A percentile compares a stretch with the other conserved stretches of the same genome.
Evolutionary conservation across 2,113 vertebrate species (phyloP).

Genomic region (Rhineura floridana): DNA sequence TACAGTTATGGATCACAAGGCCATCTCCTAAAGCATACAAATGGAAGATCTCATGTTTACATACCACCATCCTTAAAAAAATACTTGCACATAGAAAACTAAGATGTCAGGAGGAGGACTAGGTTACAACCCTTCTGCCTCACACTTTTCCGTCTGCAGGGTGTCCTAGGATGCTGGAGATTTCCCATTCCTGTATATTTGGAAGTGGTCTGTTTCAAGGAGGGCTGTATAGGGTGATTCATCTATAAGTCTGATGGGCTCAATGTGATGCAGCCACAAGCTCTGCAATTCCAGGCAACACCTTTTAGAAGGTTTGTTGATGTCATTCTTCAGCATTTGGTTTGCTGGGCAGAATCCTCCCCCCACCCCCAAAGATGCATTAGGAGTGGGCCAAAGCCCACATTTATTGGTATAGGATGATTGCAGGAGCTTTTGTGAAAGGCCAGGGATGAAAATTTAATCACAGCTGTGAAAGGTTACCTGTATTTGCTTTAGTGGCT

Average conservation of each 20-base stretch:
- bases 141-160: neutral
- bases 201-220: neutral
- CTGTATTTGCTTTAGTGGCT: neutral
- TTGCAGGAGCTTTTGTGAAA: constrained; percentile 19
- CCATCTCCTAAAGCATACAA: neutral
- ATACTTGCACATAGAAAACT: no score
- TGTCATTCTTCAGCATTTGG: neutral
- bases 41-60: neutral
- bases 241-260: neutral
- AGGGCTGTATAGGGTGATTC: neutral
- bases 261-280: no score
- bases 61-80: neutral
- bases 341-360: no score
- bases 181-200: neutral
- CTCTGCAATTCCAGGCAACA: neutral
- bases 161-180: neutral
- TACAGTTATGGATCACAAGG: neutral
- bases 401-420: neutral
- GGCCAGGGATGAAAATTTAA: neutral
- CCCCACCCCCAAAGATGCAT: neutral
- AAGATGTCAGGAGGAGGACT: neutral
- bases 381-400: neutral
- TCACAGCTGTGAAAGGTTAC: neutral
- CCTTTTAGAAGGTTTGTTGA: neutral
- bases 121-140: neutral